Base-by-base conservation (phyloP, 35 echinoderm and acorn worm genomes). In the Amphiura filiformis region DNA sequence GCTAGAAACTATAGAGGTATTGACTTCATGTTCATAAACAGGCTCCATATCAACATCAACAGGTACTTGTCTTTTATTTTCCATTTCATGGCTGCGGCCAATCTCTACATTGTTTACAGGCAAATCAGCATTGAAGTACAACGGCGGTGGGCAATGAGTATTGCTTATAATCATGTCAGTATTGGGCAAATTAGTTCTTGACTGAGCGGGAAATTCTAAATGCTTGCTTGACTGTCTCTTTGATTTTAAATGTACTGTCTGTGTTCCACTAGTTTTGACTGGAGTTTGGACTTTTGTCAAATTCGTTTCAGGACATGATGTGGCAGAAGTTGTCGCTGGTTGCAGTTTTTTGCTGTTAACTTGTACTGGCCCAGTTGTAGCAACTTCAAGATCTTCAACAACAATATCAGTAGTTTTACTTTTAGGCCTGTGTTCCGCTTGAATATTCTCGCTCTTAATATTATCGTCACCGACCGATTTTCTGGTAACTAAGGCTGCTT, bases 81-180 rank as follows among this genome's bases (percentile, higher is more conserved):
- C 85, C 39, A 13, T 31, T 38, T 39, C 23, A 31, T 87, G 36
- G 30, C 41, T 77, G 20, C 78, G 36, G 30, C 41, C 39, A 61
- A 26, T 70, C 4, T 70, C 61, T n/a, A 13, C 61, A 52, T 52
- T 20, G 20, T 26, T n/a, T 70, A 26, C 26, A n/a, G 9, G 28
- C 78, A 79, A 85, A 36, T 86, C 42, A 26, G 87, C 78, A 90
- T 93, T 97, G 37, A 93, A 97, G 56, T 81, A 87, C 79, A 97
- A 57, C 70, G 94, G 91, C 28, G 94, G 94, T 87, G 94, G 94
- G 52, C 91, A 87, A 65, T 90, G 84, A 18, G 88, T 97, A 79
- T 97, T 92, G 36, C 39, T 93, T 15, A 97, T 81, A 82, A 88
- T 37, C 31, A 81, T 23, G 30, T 82, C 89, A 86, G 81, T 38